These are phyloP conservation scores for Odobenus rosmarus DNA, from an alignment of 2,113 vertebrate genomes.

Conservation along the genomic window DNA sequence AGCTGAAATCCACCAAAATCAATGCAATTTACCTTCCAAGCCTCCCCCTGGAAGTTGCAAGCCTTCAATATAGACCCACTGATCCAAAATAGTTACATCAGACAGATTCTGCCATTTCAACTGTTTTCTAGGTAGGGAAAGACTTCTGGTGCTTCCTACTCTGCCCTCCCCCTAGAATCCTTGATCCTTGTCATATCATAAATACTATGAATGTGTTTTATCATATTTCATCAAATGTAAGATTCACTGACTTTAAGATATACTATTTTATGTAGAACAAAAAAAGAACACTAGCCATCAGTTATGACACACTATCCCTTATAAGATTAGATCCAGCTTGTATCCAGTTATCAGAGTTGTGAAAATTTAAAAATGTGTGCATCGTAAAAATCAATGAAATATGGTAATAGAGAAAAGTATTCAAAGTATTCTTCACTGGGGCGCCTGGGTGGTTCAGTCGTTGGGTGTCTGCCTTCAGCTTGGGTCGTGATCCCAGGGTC, in stretches of 20 bases:
- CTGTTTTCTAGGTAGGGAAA: not conserved
- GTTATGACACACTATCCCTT: not conserved
- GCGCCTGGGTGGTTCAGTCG: no score
- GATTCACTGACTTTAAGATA: not conserved
- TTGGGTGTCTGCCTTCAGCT: no score
- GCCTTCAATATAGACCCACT: not conserved
- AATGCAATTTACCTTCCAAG: not conserved
- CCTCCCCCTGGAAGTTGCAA: not conserved
- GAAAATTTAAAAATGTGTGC: not conserved
- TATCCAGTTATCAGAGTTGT: not conserved
- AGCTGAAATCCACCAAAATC: not conserved
- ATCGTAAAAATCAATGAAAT: slow-evolving; percentile 13
- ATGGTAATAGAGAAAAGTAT: not conserved
- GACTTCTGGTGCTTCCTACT: slow-evolving; percentile 10
- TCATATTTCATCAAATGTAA: not conserved
- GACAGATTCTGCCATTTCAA: not conserved
- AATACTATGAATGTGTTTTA: slow-evolving; percentile 11
- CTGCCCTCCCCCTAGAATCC: not conserved
- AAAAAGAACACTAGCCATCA: not conserved
- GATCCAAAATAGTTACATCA: not conserved
- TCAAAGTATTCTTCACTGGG: not conserved
- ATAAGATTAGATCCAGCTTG: not conserved
- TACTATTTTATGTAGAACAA: not conserved
- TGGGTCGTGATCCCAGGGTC: no score
- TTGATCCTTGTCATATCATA: not conserved